Percentiles rank a stretch among this genome's conserved stretches.
phyloP scores from a whole-genome alignment of 2,113 vertebrate genomes.

The Pelobates fuscus region DNA sequence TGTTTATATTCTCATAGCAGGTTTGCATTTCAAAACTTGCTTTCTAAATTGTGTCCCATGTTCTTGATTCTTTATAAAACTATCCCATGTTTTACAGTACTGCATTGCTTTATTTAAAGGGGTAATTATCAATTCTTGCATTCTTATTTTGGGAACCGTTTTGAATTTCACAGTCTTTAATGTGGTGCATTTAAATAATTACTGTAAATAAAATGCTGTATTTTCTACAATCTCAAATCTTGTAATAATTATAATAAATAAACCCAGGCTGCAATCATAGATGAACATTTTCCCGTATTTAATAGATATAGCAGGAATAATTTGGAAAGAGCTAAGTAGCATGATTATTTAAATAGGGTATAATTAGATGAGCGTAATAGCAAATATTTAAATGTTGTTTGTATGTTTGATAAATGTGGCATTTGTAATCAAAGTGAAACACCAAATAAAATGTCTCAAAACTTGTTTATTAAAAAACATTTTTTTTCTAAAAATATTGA shows the following conservation, averaged over 20 bases:
- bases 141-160: not conserved
- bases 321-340: constrained; percentile 45
- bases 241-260: constrained; percentile 59
- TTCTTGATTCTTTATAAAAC: no score
- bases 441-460: constrained; percentile 47
- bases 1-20: no score
- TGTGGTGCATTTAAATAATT: constrained; percentile 61
- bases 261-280: constrained; percentile 63
- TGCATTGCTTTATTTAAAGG: no score
- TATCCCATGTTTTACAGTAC: no score
- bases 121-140: no score
- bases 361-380: constrained; percentile 36
- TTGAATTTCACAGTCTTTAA: constrained; percentile 37
- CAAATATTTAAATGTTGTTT: constrained; percentile 50
- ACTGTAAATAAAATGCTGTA: constrained; percentile 58
- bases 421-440: constrained; percentile 46
- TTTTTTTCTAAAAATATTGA: no score
- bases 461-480: not conserved
- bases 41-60: no score
- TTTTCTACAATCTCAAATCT: constrained; percentile 58
- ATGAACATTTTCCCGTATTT: constrained; percentile 60
- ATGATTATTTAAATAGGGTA: constrained; percentile 49
- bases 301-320: constrained; percentile 50
- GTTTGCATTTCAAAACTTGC: no score
- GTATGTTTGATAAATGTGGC: constrained; percentile 41